Evolutionary conservation across 2,888 invertebrate species (phyloP), one percentile per base, ranked within the genome.

Genomic region (Drosophila kambysellisi): DNA sequence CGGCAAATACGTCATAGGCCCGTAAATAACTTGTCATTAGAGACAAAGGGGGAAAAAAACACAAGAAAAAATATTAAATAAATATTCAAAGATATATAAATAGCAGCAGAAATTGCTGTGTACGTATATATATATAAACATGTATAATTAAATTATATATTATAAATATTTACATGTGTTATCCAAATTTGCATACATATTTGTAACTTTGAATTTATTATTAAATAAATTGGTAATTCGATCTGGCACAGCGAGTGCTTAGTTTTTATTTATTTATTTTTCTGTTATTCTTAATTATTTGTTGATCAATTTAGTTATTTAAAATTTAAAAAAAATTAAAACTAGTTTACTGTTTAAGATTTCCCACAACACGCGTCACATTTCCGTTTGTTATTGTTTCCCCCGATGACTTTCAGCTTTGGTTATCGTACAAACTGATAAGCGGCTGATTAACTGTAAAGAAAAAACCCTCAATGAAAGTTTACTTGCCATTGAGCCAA

Each of bases 381-480:
- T 52, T 67, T 53, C 46, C 53, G 67, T 51, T n/a, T 9, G 33
- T 30, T 62, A 59, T 72, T 77, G 60, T 70, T 20, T 25, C 4
- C 4, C 75, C 71, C 60, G 61, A 43, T 79, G 70, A 74, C 53
- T 70, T 61, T 52, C 12, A 25, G 33, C 29, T 63, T 48, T 25
- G 4, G 72, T 82, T 85, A 85, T 85, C 85, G 82, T 70, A 41
- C 88, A 71, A 80, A 82, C 74, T 87, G 87, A 89, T 85, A 83
- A 83, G 74, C 57, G 74, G 25, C 25, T 25, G 25, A 25, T 25
- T 25, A 59, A 51, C 50, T 57, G 57, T 25, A 41, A 15, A 59
- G 53, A 57, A 60, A 17, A 76, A 86, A 58, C 46, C 64, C 77
- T 85, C 80, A 85, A 85, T 85, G 85, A 85, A 46, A 84, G 50